Evolutionary conservation across 2,797 vertebrate genomes (phyloP).

Genomic region (Molossus alvarezi): DNA sequence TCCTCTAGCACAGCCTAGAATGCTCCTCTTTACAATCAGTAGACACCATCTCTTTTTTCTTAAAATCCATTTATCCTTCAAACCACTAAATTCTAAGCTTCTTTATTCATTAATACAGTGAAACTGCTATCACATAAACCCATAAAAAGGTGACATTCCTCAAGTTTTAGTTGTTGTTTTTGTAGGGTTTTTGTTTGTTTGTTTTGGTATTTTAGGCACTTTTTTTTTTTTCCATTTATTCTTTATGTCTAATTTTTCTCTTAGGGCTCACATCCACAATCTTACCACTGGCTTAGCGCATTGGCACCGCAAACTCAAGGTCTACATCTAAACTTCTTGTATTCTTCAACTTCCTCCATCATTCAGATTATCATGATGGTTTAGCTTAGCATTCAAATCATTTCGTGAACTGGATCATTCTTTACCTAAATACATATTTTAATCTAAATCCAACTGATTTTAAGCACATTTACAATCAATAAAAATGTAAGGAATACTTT

Average conservation of each 20-base stretch:
- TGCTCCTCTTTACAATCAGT: background rate
- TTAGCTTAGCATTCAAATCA: background rate
- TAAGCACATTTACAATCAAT: background rate
- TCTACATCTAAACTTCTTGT: background rate
- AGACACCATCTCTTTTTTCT: background rate
- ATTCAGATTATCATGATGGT: background rate
- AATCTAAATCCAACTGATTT: background rate
- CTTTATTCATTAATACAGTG: background rate
- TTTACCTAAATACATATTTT: background rate
- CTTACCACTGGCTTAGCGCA: background rate
- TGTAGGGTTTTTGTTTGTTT: background rate
- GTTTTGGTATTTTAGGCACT: background rate
- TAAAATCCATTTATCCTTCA: background rate
- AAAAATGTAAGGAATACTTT: background rate
- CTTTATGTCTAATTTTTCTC: background rate
- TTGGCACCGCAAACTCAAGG: background rate
- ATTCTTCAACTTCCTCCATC: background rate
- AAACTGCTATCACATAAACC: background rate
- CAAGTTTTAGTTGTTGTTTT: background rate
- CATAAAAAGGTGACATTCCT: background rate
- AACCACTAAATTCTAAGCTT: background rate
- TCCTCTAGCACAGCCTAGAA: background rate
- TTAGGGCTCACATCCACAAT: background rate
- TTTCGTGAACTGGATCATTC: background rate
- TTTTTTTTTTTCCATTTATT: background rate